phyloP scores from a whole-genome alignment of 1,140 invertebrate genomes.

The Paralvinella palmiformis region DNA sequence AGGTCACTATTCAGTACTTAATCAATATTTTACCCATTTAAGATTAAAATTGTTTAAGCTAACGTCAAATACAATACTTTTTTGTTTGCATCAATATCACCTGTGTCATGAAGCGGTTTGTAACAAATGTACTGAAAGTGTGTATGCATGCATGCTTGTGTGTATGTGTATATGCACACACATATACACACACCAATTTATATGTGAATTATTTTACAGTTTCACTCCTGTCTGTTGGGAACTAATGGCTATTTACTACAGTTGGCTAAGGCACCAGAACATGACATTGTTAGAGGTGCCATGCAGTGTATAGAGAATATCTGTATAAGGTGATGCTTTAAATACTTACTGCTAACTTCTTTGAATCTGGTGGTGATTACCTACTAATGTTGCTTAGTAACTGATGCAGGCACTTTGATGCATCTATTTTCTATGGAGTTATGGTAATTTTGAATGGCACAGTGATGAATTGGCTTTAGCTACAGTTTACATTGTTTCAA shows the following conservation, averaged over 20 bases:
- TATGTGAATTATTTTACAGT: constrained; percentile 29
- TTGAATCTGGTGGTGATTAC: neutral
- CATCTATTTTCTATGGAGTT: neutral
- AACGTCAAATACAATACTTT: neutral
- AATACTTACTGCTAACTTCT: neutral
- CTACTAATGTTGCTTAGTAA: neutral
- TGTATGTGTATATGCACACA: constrained; percentile 1
- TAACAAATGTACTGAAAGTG: neutral
- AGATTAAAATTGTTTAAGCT: neutral
- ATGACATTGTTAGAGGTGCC: constrained; percentile 30
- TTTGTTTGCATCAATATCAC: neutral
- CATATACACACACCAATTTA: neutral
- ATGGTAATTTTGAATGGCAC: neutral
- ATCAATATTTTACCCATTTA: neutral
- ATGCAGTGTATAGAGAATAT: constrained; percentile 41
- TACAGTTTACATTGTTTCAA: neutral
- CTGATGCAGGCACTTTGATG: neutral
- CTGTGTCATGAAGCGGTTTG: neutral
- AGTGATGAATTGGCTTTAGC: neutral
- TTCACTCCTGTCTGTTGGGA: constrained; percentile 38
- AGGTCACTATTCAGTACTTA: neutral
- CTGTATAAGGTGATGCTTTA: constrained; percentile 28
- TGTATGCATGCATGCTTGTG: too few relatives aligned
- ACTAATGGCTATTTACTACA: constrained; percentile 34
- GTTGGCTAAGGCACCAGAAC: constrained; percentile 26